A percentile compares a stretch with the other conserved stretches of the same genome.
phyloP scores from a whole-genome alignment of 1,140 invertebrate genomes.

The Zaprionus inermis region DNA sequence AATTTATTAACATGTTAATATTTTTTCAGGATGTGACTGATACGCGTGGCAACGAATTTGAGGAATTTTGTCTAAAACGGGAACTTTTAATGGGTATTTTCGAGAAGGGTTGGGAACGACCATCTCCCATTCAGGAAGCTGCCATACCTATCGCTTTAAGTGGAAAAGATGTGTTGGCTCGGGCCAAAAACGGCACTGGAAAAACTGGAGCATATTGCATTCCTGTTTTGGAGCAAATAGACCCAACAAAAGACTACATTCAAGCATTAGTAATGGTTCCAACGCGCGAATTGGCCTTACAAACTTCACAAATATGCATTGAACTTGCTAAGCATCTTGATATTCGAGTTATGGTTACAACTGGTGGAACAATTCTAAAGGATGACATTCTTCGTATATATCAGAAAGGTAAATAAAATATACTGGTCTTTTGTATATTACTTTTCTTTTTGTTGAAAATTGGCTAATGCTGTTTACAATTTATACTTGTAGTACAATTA shows the following conservation, averaged over 20 bases:
- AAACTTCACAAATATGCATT: conserved; percentile 99
- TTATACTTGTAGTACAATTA: conserved; percentile 92
- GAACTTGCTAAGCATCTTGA: conserved; percentile 98
- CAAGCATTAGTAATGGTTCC: conserved; percentile 99
- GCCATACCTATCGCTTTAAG: conserved; percentile 99
- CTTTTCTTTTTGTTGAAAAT: neutral
- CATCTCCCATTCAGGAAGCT: conserved; percentile 99
- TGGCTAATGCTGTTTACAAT: neutral
- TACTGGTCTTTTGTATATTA: neutral
- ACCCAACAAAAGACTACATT: conserved; percentile 94
- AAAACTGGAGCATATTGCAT: conserved; percentile 99
- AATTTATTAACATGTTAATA: neutral
- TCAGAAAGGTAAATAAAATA: conserved; percentile 90
- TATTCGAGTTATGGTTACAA: conserved; percentile 99
- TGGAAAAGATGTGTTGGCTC: conserved; percentile 98
- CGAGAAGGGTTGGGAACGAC: conserved; percentile 99
- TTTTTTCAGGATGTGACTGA: conserved; percentile 96
- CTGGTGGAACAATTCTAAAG: conserved; percentile 98
- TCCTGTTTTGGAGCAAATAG: conserved; percentile 97
- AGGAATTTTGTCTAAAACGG: conserved; percentile 99
- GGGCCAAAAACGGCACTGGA: conserved; percentile 99
- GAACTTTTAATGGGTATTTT: conserved; percentile 99
- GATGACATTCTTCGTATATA: conserved; percentile 99
- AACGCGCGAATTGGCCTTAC: conserved; percentile 98
- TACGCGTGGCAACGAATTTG: conserved; percentile 99